A percentile compares a stretch with the other conserved stretches of the same genome.
Evolutionary conservation across 2,113 vertebrate species (phyloP).

Genomic region (Hepsetus odoe): DNA sequence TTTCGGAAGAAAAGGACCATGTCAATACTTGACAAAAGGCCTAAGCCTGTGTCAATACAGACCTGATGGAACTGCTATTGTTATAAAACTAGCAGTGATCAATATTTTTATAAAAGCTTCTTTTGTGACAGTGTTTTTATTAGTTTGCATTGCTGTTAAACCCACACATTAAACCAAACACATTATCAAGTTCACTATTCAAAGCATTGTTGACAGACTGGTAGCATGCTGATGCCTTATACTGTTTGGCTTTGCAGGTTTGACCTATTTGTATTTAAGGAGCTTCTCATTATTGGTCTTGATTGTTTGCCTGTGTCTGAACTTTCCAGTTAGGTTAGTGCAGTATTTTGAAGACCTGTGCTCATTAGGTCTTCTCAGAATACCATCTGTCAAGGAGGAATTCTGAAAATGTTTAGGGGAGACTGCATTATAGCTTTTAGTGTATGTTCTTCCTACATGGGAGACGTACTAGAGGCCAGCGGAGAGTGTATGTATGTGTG

Average conservation of each 20-base stretch:
- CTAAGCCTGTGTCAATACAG: not conserved
- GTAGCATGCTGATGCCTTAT: not conserved
- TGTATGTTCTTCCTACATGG: slow-evolving; percentile 36
- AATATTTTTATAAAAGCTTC: not conserved
- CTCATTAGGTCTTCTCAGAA: slow-evolving; percentile 31
- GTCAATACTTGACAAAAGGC: not conserved
- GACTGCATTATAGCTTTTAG: slow-evolving; percentile 49
- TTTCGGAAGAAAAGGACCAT: not conserved
- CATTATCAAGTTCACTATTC: not conserved
- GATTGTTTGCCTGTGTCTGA: not conserved
- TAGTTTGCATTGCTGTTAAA: not conserved
- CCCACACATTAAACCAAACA: not conserved
- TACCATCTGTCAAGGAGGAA: slow-evolving; percentile 54
- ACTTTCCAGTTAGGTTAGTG: not conserved
- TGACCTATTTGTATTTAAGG: slow-evolving; percentile 4
- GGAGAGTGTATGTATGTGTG: slow-evolving; percentile 35
- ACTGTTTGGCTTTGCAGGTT: not conserved
- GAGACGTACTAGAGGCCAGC: slow-evolving; percentile 31
- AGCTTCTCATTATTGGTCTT: not conserved
- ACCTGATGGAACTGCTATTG: not conserved
- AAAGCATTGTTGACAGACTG: not conserved
- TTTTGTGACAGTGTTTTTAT: not conserved
- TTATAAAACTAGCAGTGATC: not conserved
- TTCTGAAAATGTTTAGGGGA: slow-evolving; percentile 56
- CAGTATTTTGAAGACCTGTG: not conserved